Evolutionary conservation across 2,113 vertebrate species (phyloP), one percentile per base, ranked within the genome.

Genomic region (Mesoclemmys tuberculata): DNA sequence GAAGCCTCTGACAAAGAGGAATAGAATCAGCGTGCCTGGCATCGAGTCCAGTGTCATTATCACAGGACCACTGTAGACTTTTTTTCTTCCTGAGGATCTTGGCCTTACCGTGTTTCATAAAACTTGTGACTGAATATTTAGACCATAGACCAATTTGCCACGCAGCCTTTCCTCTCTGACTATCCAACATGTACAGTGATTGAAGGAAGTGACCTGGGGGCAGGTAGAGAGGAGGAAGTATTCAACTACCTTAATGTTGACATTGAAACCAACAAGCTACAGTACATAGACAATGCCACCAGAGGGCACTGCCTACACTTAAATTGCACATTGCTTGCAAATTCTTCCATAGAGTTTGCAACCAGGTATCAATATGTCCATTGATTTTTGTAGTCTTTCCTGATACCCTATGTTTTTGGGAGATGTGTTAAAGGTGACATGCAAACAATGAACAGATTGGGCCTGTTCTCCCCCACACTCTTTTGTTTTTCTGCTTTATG

Each of bases 271-370:
- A 41, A 10, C 9, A 46, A 35, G 19, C 79, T 61, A 3, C 55
- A 11, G 46, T 19, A n/a, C 2, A 61, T 27, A 41, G 4, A 61
- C 81, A 29, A 22, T 75, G 49, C 93, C 95, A 44, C 95, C 85
- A 96, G 96, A 95, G 93, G 96, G 92, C 56, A 95, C n/a, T 26
- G 21, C 4, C 84, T 26, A 12, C 82, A 56, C 38, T 84, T 35
- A 19, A 2, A 92, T 24, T 75, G 14, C 26, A 54, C 38, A 2
- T 35, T 1, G 29, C 78, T 64, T 18, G n/a, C 46, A 55, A 41
- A 48, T 29, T 6, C 7, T 52, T 71, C 41, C 0, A 0, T 3
- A 0, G 10, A 1, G 9, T 0, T 1, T 51, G 4, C 1, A 2
- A 41, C 38, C 6, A 9, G 64, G 5, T 3, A 91, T 61, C 13